Evolutionary conservation across 1,140 invertebrate species (phyloP), one percentile per base, ranked within the genome.

Genomic region (Drusus annulatus): DNA sequence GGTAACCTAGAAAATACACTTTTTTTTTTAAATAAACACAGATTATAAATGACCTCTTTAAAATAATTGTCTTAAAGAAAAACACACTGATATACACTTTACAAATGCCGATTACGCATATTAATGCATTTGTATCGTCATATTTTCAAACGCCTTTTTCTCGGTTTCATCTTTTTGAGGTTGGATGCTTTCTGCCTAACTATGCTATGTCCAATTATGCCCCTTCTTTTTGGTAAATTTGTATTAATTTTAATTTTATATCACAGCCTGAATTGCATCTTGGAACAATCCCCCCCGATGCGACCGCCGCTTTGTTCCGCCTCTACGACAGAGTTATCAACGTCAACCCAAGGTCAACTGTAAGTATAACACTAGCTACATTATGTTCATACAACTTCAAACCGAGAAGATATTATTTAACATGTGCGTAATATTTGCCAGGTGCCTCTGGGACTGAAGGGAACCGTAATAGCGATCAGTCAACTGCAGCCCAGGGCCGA

Each of bases 301-400:
- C 84, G n/a, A 69, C 83, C 0, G 84, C 78, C 23, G 84, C 91
- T 1, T 93, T 95, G 0, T 96, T 93, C 86, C 84, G 90, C 80
- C 84, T 99, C 56, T 94, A 96, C 82, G 97, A 99, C 86, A 91
- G 98, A 75, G 93, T 99, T 52, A 92, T 98, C 2, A 93, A 94
- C 84, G 92, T 95, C 0, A 90, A 93, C 50, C 91, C 93, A 60
- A 92, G 92, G 63, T 95, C 93, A 83, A 92, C 92, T 2, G 95
- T 85, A 81, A 83, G 78, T 78, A 5, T 28, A 15, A 56, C n/a
- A 73, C n/a, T 69, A 13, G 25, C 36, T n/a, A 36, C 31, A 31
- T 68, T 68, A 13, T 17, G 25, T 45, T 68, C 6, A 23, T 25
- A 21, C 6, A 23, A 63, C 15, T 63, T 63, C 15, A 28, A 63